Percentiles rank a stretch among this genome's conserved stretches.
Evolutionary conservation across 2,797 vertebrate genomes (phyloP).

Genomic region (Micrastur ruficollis): DNA sequence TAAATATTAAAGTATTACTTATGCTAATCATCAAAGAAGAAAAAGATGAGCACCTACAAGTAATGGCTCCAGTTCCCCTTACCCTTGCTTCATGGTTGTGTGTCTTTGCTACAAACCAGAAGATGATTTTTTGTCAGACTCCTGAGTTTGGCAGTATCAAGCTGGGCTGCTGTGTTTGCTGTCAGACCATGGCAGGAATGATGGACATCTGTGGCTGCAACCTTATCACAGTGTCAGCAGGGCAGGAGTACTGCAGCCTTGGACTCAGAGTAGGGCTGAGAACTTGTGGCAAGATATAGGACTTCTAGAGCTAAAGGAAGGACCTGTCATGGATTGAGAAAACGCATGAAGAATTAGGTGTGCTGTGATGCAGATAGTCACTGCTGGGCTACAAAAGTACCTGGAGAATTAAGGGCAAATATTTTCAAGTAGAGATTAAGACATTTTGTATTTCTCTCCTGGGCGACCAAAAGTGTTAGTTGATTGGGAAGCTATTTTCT

Average conservation of each 20-base stretch:
- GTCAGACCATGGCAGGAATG: neutral
- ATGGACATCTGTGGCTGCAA: neutral
- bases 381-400: neutral
- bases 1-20: neutral
- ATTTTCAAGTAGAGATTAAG: neutral
- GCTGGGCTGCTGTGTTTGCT: neutral
- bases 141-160: neutral
- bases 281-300: neutral
- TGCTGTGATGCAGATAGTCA: neutral
- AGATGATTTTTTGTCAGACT: neutral
- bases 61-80: neutral
- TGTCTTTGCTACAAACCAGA: neutral
- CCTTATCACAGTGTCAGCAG: neutral
- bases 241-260: neutral
- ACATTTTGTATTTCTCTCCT: neutral
- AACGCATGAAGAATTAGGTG: neutral
- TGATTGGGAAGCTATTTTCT: neutral
- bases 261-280: neutral
- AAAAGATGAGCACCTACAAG: neutral
- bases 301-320: neutral
- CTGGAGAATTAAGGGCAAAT: neutral
- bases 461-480: neutral
- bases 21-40: neutral
- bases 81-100: neutral
- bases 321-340: neutral